phyloP scores from a whole-genome alignment of 2,113 vertebrate genomes.

The Cairina moschata region DNA sequence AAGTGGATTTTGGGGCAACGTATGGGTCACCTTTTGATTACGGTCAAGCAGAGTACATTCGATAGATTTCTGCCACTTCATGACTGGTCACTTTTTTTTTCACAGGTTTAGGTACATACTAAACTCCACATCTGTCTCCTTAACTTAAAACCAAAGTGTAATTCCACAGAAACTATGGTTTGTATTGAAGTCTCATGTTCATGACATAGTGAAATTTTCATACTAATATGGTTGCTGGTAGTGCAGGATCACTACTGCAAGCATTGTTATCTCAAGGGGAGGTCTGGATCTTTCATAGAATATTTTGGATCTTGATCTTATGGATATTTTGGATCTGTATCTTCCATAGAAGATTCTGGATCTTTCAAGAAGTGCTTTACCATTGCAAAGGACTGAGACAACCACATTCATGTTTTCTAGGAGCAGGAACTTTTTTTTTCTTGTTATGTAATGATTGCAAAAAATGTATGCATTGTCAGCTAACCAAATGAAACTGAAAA shows the following conservation, averaged over 20 bases:
- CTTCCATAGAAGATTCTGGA: too few species aligned
- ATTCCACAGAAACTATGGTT: background rate
- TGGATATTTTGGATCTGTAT: too few species aligned
- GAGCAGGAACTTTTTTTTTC: background rate
- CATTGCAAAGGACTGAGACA: background rate
- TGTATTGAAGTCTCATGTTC: background rate
- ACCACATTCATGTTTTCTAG: background rate
- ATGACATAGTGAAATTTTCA: background rate
- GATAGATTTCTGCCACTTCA: background rate
- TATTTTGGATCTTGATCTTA: too few species aligned
- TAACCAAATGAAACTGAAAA: background rate
- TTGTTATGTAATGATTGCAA: background rate
- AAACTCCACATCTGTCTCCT: background rate
- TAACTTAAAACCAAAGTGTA: background rate
- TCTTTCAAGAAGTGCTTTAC: background rate
- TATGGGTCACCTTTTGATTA: conserved; percentile 57
- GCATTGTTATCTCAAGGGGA: background rate
- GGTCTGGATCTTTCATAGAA: background rate
- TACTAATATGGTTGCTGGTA: background rate
- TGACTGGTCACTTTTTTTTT: background rate
- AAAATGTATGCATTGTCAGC: background rate
- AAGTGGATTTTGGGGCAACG: conserved; percentile 13
- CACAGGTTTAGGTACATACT: background rate
- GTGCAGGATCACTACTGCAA: background rate
- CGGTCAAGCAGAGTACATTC: conserved; percentile 11